Evolutionary conservation across 2,888 invertebrate species (phyloP).

Genomic region (Acrobasis repandana): DNA sequence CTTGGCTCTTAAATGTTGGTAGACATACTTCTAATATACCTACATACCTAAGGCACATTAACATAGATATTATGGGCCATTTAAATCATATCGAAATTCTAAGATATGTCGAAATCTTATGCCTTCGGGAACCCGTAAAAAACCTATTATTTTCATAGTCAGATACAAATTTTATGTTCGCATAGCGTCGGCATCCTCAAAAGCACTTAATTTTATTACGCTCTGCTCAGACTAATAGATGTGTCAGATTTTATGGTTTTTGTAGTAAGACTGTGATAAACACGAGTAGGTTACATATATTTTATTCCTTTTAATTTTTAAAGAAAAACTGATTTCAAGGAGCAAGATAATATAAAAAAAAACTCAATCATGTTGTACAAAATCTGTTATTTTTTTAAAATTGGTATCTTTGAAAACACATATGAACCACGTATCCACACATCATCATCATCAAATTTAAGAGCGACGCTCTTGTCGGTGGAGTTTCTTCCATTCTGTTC

Average conservation of each 20-base stretch:
- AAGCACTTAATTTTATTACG: constrained; percentile 13
- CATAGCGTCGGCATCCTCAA: constrained; percentile 6
- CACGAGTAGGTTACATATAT: not conserved
- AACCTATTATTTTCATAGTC: constrained; percentile 1
- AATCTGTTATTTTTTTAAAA: too few species aligned
- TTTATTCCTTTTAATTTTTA: not conserved
- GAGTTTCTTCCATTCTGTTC: too few species aligned
- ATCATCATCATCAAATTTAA: too few species aligned
- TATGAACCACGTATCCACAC: too few species aligned
- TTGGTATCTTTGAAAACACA: too few species aligned
- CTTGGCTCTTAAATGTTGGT: too few species aligned
- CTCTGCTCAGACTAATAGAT: constrained; percentile 3
- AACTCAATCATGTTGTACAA: too few species aligned
- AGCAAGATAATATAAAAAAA: not conserved
- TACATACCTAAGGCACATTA: not conserved
- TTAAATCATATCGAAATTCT: constrained; percentile 8
- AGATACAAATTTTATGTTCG: constrained; percentile 1
- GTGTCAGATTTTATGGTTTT: constrained; percentile 8
- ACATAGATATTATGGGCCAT: not conserved
- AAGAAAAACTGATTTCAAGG: not conserved
- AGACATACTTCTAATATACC: too few species aligned
- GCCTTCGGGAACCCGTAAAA: constrained; percentile 10
- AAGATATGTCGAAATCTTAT: constrained; percentile 6
- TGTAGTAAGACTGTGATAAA: not conserved
- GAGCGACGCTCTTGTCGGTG: too few species aligned